Conservation (phyloP, 2,113 vertebrate species). For the Cygnus atratus region DNA sequence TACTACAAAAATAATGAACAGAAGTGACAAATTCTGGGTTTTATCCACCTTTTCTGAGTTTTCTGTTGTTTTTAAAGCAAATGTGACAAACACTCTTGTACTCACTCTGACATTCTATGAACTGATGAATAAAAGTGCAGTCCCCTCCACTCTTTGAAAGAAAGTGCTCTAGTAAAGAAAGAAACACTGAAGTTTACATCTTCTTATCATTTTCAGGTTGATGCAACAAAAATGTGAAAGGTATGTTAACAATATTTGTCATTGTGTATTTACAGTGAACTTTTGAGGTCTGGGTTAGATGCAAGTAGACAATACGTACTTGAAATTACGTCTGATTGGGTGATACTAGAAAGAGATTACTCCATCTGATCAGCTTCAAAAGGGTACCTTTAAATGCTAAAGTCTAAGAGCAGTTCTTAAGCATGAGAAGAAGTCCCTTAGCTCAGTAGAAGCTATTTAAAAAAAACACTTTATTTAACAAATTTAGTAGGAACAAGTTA, state of each 20-base stretch:
- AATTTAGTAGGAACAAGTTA: neutral
- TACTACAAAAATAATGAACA: neutral
- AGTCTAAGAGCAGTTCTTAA: neutral
- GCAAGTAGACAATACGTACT: slow-evolving; percentile 19
- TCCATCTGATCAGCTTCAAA: neutral
- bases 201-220: slow-evolving; percentile 71
- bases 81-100: slow-evolving; percentile 85
- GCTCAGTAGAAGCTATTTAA: neutral
- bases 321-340: neutral
- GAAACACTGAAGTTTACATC: slow-evolving; percentile 81
- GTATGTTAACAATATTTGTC: slow-evolving; percentile 36
- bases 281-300: slow-evolving; percentile 4
- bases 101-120: slow-evolving; percentile 97
- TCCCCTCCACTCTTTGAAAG: slow-evolving; percentile 95
- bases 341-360: neutral
- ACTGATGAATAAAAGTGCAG: slow-evolving; percentile 93
- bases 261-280: neutral
- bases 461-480: neutral
- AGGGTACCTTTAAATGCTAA: neutral
- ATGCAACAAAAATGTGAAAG: slow-evolving; percentile 69
- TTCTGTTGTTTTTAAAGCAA: slow-evolving; percentile 60
- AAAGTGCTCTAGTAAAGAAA: slow-evolving; percentile 95
- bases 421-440: neutral
- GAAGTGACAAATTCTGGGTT: neutral
- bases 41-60: neutral